Evolutionary conservation across 1,140 invertebrate genomes (phyloP).

Genomic region (Sycophaga agraensis): DNA sequence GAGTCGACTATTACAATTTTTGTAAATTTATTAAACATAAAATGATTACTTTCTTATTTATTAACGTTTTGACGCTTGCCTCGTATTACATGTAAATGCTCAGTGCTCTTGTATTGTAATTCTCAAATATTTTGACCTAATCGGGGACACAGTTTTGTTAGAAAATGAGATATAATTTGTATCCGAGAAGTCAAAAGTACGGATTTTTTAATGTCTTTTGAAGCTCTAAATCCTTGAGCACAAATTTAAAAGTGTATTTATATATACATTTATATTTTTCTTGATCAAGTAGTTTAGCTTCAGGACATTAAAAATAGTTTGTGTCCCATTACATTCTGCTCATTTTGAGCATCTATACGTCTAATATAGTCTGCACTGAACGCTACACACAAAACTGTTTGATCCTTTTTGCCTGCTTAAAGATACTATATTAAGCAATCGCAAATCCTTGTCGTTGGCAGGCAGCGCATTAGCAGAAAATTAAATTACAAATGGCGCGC

Average conservation of each 20-base stretch:
- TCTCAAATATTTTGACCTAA: slow-evolving; percentile 13
- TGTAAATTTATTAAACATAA: slow-evolving; percentile 20
- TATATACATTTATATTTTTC: slow-evolving; percentile 12
- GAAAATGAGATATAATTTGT: slow-evolving; percentile 7
- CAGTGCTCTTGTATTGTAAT: slow-evolving; percentile 9
- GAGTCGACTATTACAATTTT: slow-evolving; percentile 17
- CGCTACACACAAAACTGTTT: slow-evolving; percentile 24
- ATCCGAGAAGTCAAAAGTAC: slow-evolving; percentile 2
- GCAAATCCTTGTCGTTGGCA: slow-evolving; percentile 7
- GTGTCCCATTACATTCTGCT: slow-evolving; percentile 15
- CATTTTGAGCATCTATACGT: slow-evolving; percentile 14
- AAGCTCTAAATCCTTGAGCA: slow-evolving; percentile 18
- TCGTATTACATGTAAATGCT: slow-evolving; percentile 25
- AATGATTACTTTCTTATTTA: slow-evolving; percentile 23
- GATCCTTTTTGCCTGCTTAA: slow-evolving; percentile 9
- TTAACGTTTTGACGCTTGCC: slow-evolving; percentile 22
- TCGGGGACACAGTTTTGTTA: slow-evolving; percentile 17
- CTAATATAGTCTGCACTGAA: slow-evolving; percentile 20
- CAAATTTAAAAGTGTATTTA: slow-evolving; percentile 13
- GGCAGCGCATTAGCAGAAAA: slow-evolving; percentile 21
- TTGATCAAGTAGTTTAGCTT: slow-evolving; percentile 14
- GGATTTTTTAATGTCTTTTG: slow-evolving; percentile 16
- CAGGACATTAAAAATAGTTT: slow-evolving; percentile 24
- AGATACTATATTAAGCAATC: slow-evolving; percentile 5
- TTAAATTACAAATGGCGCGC: slow-evolving; percentile 27